phyloP scores from a whole-genome alignment of 2,888 invertebrate genomes.

The Chaetogeoica ovagalla region DNA sequence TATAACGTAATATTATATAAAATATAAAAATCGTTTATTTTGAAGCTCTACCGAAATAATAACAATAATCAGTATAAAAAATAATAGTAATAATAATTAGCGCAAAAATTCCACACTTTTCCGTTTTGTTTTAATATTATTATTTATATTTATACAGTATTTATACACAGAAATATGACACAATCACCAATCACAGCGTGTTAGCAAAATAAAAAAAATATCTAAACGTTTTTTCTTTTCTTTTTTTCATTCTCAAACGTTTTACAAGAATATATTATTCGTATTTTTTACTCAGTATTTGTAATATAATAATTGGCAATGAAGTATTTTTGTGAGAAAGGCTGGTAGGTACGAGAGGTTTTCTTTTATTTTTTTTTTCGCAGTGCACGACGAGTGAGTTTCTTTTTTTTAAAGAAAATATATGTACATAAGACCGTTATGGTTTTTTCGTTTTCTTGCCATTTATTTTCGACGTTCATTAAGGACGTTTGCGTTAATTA shows the following conservation, averaged over 20 bases:
- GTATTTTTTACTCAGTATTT: too few species aligned
- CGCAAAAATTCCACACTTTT: conserved; percentile 35
- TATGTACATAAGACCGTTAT: too few species aligned
- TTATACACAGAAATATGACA: conserved; percentile 1
- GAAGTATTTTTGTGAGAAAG: too few species aligned
- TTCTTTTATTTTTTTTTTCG: not conserved
- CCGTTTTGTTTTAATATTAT: conserved; percentile 13
- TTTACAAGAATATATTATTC: not conserved
- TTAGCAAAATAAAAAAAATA: not conserved
- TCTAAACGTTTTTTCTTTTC: not conserved
- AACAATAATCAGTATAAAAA: conserved; percentile 5
- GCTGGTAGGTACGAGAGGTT: too few species aligned
- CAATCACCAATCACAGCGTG: conserved; percentile 45
- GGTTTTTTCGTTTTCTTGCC: too few species aligned
- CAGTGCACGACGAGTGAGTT: too few species aligned
- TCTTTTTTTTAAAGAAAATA: too few species aligned
- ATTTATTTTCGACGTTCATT: not conserved
- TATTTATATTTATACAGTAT: not conserved
- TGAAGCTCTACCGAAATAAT: conserved; percentile 38
- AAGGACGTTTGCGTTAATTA: conserved; percentile 10
- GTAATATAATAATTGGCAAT: too few species aligned
- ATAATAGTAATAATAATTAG: not conserved
- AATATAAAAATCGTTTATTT: conserved; percentile 1
- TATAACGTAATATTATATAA: not conserved
- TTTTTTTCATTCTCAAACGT: not conserved